phyloP scores from a whole-genome alignment of 2,113 vertebrate species.

The Crotalus horridus region DNA sequence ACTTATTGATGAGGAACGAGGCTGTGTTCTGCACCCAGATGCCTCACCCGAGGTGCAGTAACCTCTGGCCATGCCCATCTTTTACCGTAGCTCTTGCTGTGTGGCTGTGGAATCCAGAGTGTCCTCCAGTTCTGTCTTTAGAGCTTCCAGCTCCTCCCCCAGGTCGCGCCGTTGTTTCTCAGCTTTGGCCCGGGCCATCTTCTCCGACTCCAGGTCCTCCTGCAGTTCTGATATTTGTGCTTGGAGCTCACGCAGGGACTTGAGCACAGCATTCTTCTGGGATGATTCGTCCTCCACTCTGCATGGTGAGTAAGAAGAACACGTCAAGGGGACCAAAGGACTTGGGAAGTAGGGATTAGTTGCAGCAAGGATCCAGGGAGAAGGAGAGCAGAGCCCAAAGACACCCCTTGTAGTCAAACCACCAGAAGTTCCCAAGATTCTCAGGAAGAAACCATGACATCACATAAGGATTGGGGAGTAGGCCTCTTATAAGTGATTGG shows the following conservation, averaged over 20 bases:
- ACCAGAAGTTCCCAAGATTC: neutral
- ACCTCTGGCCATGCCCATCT: rapidly evolving
- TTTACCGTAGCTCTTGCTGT: conserved; percentile 86
- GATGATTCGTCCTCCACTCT: conserved; percentile 84
- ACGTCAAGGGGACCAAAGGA: neutral
- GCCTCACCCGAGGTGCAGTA: neutral
- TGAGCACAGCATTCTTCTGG: conserved; percentile 75
- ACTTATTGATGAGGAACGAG: neutral
- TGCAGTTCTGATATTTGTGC: conserved; percentile 85
- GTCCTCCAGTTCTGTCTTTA: conserved; percentile 86
- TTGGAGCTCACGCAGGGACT: conserved; percentile 79
- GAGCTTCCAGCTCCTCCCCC: conserved; percentile 86
- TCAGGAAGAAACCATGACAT: neutral
- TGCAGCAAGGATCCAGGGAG: neutral
- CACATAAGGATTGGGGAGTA: neutral
- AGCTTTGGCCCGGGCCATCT: conserved; percentile 78
- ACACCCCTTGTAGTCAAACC: neutral
- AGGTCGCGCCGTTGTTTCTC: conserved; percentile 89
- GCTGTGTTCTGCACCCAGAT: neutral
- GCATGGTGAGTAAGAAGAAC: neutral
- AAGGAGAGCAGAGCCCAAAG: neutral
- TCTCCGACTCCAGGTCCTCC: conserved; percentile 87
- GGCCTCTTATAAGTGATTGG: neutral
- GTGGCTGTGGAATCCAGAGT: conserved; percentile 87
- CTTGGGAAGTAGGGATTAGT: neutral